Evolutionary conservation across 2,888 invertebrate species (phyloP).

Genomic region (Apocheima hispidaria): DNA sequence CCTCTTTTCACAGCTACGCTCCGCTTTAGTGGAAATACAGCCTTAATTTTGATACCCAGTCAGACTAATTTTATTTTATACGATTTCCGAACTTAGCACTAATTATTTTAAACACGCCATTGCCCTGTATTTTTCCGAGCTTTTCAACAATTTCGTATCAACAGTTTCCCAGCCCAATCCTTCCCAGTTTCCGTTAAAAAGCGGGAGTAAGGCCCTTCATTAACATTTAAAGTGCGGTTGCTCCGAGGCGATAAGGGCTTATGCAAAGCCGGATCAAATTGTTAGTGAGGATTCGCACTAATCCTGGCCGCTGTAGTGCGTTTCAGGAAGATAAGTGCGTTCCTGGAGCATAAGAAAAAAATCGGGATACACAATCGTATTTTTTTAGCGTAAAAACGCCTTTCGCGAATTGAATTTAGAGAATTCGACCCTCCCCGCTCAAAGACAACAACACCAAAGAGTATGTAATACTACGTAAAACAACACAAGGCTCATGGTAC

Average conservation of each 20-base stretch:
- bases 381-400: no score
- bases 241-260: slow-evolving; percentile 72
- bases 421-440: no score
- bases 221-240: slow-evolving; percentile 77
- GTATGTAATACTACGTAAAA: no score
- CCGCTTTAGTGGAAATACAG: no score
- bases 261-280: slow-evolving; percentile 76
- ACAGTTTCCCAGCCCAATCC: slow-evolving; percentile 36
- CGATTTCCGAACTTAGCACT: neutral
- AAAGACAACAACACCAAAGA: no score
- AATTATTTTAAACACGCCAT: neutral
- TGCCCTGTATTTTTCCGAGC: neutral
- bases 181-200: slow-evolving; percentile 50
- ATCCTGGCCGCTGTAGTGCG: slow-evolving; percentile 25
- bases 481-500: no score
- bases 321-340: slow-evolving; percentile 21
- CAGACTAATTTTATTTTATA: neutral
- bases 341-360: slow-evolving; percentile 16
- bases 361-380: neutral
- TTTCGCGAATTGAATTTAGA: no score
- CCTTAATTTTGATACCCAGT: no score
- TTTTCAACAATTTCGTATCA: slow-evolving; percentile 29
- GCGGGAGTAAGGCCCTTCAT: slow-evolving; percentile 60
- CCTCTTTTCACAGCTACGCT: no score
- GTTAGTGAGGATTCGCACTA: slow-evolving; percentile 60